Percentiles rank a stretch among this genome's conserved stretches.
Conservation (phyloP, 1,140 invertebrate genomes). For the Drosophila baimaii region DNA sequence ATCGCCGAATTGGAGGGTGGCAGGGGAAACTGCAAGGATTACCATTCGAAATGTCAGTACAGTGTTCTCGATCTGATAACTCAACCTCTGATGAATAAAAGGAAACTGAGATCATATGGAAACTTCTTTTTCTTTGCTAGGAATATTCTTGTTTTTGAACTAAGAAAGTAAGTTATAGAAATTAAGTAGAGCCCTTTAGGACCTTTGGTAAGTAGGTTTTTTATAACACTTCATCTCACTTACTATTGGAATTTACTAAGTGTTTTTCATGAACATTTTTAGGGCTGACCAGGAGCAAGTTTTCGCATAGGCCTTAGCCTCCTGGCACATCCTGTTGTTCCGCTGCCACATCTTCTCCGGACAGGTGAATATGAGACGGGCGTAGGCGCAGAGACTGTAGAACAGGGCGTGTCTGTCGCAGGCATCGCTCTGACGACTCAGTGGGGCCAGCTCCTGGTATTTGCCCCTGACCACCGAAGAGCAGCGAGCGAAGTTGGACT, state of each 20-base stretch:
- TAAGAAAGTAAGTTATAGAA: too few relatives aligned
- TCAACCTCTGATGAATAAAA: constrained; percentile 39
- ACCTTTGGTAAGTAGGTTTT: neutral
- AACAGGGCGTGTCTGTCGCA: constrained; percentile 69
- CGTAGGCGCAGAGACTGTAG: constrained; percentile 68
- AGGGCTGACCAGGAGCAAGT: constrained; percentile 63
- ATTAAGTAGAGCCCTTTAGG: too few relatives aligned
- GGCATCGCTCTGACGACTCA: constrained; percentile 61
- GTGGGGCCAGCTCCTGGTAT: constrained; percentile 39
- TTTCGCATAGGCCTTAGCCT: constrained; percentile 47
- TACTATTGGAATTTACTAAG: constrained; percentile 17
- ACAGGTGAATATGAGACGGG: constrained; percentile 53
- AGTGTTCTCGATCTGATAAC: constrained; percentile 72
- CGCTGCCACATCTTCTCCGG: constrained; percentile 53
- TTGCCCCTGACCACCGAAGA: constrained; percentile 41
- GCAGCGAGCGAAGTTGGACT: constrained; percentile 55
- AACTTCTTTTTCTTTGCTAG: too few relatives aligned
- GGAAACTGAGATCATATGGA: neutral
- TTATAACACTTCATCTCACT: neutral
- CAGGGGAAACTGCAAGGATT: constrained; percentile 74
- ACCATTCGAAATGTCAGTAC: constrained; percentile 66
- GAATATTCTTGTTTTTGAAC: too few relatives aligned
- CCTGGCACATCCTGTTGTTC: constrained; percentile 57
- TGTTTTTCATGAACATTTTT: constrained; percentile 69
- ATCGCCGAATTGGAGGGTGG: constrained; percentile 85